A percentile compares a stretch with the other conserved stretches of the same genome.
These are phyloP conservation scores for Platalea minor DNA, from an alignment of 2,797 vertebrate genomes.

Conservation along the genomic window DNA sequence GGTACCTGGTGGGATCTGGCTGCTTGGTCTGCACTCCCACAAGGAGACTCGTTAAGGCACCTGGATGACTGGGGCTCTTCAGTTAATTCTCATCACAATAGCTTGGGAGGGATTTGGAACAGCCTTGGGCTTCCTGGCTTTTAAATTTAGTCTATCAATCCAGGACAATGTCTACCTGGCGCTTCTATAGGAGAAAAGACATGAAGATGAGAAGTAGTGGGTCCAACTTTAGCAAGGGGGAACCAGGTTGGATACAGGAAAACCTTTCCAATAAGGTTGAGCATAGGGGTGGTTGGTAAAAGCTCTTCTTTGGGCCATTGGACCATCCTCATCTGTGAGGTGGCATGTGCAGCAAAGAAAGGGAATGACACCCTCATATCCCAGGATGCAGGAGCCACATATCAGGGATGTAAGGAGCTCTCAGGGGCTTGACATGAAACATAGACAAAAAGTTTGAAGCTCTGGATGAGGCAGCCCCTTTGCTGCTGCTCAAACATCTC, in stretches of 20 bases:
- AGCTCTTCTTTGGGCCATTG: neutral
- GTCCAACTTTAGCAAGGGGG: neutral
- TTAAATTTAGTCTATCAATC: neutral
- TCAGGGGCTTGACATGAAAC: neutral
- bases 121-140: neutral
- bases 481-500: neutral
- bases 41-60: slow-evolving; percentile 42
- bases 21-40: neutral
- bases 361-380: neutral
- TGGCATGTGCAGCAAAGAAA: neutral
- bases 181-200: neutral
- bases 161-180: neutral
- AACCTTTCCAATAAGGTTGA: neutral
- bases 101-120: neutral
- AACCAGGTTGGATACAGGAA: neutral
- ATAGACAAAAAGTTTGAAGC: neutral
- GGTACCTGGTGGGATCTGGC: neutral
- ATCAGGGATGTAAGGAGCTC: neutral
- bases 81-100: neutral
- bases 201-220: neutral
- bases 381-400: neutral
- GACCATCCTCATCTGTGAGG: neutral
- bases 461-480: neutral
- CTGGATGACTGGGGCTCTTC: slow-evolving; percentile 21
- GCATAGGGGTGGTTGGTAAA: neutral